Conservation (phyloP, 2,888 invertebrate genomes). For the Plebejus anna region DNA sequence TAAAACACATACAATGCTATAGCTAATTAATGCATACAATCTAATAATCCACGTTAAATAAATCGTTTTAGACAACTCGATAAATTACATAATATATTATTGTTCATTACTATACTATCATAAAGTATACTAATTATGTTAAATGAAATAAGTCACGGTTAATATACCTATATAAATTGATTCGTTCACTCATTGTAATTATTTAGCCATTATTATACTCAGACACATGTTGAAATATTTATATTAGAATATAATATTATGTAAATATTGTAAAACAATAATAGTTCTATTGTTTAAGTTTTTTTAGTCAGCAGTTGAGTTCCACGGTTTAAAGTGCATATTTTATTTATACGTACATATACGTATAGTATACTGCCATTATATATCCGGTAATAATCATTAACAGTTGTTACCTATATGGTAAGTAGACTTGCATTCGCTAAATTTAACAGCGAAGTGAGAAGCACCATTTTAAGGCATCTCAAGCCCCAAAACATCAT, state of each 20-base stretch:
- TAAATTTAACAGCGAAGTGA: too few relatives aligned
- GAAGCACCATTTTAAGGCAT: too few relatives aligned
- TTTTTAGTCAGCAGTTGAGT: background rate
- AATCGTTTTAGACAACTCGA: conserved; percentile 3
- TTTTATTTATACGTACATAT: background rate
- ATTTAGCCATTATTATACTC: background rate
- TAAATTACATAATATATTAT: conserved; percentile 13
- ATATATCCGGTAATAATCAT: too few relatives aligned
- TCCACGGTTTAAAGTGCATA: background rate
- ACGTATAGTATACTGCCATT: too few relatives aligned
- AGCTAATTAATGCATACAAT: conserved; percentile 3
- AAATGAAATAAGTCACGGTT: conserved; percentile 16
- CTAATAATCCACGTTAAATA: conserved; percentile 9
- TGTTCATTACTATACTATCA: conserved; percentile 8
- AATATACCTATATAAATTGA: conserved; percentile 11
- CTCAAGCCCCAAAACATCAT: too few relatives aligned
- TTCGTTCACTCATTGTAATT: background rate
- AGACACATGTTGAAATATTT: conserved; percentile 11
- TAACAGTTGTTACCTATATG: too few relatives aligned
- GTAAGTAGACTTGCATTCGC: too few relatives aligned
- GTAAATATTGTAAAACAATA: conserved; percentile 2
- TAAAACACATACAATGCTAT: background rate
- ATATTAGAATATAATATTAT: background rate
- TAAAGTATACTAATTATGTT: conserved; percentile 20
- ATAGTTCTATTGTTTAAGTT: background rate